Evolutionary conservation across 2,888 invertebrate species (phyloP), one percentile per base, ranked within the genome.

Genomic region (Venusia cambrica): DNA sequence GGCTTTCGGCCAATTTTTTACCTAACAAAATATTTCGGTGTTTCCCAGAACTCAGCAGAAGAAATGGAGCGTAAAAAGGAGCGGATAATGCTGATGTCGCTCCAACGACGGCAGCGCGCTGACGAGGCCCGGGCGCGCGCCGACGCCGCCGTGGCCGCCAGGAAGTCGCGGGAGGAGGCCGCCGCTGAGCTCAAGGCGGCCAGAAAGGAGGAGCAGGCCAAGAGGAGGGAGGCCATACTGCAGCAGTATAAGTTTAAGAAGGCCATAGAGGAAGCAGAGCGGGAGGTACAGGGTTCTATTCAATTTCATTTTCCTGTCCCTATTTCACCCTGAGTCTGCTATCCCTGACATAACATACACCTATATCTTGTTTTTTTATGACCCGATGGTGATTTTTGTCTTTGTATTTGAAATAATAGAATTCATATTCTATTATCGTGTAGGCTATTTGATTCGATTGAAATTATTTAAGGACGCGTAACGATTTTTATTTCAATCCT

Each of bases 1-100:
- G n/a, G n/a, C n/a, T n/a, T n/a, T n/a, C n/a, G n/a, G n/a, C n/a
- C n/a, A n/a, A n/a, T n/a, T n/a, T n/a, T n/a, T n/a, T n/a, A n/a
- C n/a, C n/a, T n/a, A n/a, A n/a, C n/a, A n/a, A n/a, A 12, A 39
- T 6, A 17, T 5, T 11, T 4, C 26, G 3, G 5, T 7, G 5
- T 13, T 26, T 63, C 12, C n/a, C 71, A 96, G 96, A 93, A 92
- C 62, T 91, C 93, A 3, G 91, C 95, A 33, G 94, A 96, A 54
- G 97, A 97, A 79, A 96, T 97, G 94, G 96, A 96, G 75, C 92
- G 92, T 45, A 97, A 94, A 70, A 97, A 97, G 69, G 97, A 97
- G 73, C 92, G 93, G 54, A 95, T 98, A 42, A 93, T 97, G 91
- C 80, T 97, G 73, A 87, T 95, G 62, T 97, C 97, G 5, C 84